Base-by-base conservation (phyloP, 2,113 vertebrate genomes). In the Sitta europaea region DNA sequence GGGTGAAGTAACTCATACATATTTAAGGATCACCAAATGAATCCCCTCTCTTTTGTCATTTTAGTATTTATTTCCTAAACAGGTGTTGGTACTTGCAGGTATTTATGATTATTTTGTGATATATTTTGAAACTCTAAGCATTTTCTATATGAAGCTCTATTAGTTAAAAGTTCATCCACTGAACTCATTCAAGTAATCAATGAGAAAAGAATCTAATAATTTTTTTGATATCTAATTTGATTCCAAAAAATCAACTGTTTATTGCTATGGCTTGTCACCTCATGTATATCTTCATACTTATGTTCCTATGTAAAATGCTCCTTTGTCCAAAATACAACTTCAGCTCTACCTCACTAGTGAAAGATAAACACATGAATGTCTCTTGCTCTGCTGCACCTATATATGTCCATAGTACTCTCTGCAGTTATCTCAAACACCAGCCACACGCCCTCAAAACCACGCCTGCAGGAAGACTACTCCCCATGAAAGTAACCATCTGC, bases 401-500 rank as follows among this genome's bases (percentile, higher is more conserved):
- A 8, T 25, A 19, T 86, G 20, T 75, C 45, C 76, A 54, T n/a
- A 33, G 27, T 57, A 61, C 48, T 51, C 35, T 65, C 76, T 38
- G 65, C 58, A 76, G 45, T 21, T 51, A 13, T 86, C 47, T 2
- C 59, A 51, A 84, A 29, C 9, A 59, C 10, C 2, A 5, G 55
- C 22, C 48, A 65, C 38, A 54, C 21, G n/a, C 42, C 42, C 23
- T 51, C n/a, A 40, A 62, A 76, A 17, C 7, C 38, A 70, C 2
- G 2, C 12, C 31, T 45, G 2, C 2, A 43, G 5, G 38, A 24
- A 61, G 7, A 29, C 22, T 4, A 14, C 7, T 55, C 2, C 7
- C 13, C 8, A 4, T 4, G 42, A 47, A 35, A 67, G 23, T 28
- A 81, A 22, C 9, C 11, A 31, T 24, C 19, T 67, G 42, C 14